These are phyloP conservation scores for Ptiloglossa arizonensis DNA, from an alignment of 1,140 invertebrate species.

Conservation along the genomic window DNA sequence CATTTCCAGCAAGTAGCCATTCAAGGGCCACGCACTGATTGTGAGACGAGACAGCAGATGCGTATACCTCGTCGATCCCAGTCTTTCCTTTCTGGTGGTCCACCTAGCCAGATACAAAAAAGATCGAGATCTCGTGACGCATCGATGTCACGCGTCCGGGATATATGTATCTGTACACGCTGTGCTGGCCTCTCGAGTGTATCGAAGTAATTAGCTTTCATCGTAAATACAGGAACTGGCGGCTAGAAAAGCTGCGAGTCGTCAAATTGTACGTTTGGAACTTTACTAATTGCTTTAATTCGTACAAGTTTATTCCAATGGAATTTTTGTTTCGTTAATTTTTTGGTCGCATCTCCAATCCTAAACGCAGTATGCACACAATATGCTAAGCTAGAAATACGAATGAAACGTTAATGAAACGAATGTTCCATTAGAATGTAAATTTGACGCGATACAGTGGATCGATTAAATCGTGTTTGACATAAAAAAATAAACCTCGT, in stretches of 20 bases:
- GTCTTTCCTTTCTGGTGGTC: slow-evolving; percentile 49
- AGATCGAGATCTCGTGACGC: slow-evolving; percentile 28
- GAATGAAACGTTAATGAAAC: no score
- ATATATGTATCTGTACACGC: background rate
- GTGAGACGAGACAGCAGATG: slow-evolving; percentile 3
- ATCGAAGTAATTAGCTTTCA: slow-evolving; percentile 22
- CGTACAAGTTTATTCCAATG: no score
- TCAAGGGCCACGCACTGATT: slow-evolving; percentile 61
- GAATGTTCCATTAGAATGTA: no score
- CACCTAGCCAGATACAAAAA: slow-evolving; percentile 25
- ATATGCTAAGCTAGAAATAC: no score
- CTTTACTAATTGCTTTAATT: background rate
- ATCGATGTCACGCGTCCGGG: slow-evolving; percentile 44
- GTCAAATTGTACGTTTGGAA: background rate
- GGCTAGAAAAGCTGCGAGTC: background rate
- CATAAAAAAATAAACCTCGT: no score
- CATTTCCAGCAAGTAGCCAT: slow-evolving; percentile 63
- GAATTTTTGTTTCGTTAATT: no score
- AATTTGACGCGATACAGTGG: no score
- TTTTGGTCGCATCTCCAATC: no score
- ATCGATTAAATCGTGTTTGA: no score
- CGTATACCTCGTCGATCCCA: background rate
- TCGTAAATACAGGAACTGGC: background rate
- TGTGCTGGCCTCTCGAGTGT: background rate
- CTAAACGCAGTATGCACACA: no score